Base-by-base conservation (phyloP, 2,888 invertebrate species). In the Acheta domesticus region DNA sequence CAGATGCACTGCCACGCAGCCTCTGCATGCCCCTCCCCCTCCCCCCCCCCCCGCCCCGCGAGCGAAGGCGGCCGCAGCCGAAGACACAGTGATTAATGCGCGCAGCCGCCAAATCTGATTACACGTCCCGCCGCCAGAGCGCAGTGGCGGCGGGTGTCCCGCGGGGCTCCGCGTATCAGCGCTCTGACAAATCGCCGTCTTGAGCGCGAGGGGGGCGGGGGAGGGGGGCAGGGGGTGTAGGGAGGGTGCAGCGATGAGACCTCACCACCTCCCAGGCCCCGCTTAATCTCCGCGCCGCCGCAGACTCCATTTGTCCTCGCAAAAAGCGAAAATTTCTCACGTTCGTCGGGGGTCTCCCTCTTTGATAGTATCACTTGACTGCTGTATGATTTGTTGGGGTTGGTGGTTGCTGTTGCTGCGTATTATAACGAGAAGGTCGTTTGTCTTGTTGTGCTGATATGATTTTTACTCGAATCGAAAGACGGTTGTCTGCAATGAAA, bases 1-100 rank as follows among this genome's bases (percentile, higher is more conserved):
- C 36, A 36, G 36, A 36, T 36, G 36, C 36, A 36, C 36, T 5
- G 36, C 5, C 8, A 1, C 8, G 36, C 36, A 36, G 36, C 36
- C 36, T 36, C 5, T 5, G 36, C 23, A 4, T 23, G 2, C 23
- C 23, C 23, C 23, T 2, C 23, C 23, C 23, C 23, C 23, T 0
- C 23, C 2, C 23, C 4, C 23, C 23, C 8, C 8, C 8, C 36
- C 8, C 5, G 8, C 5, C 8, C 8, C 36, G 36, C 36, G 8
- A 36, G 36, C 8, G 8, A 36, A 36, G 36, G 36, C 36, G 36
- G 36, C 36, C 62, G 16, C 16, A 19, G 62, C 62, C n/a, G 62
- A 62, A 19, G 62, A n/a, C 62, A 62, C 62, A 62, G 62, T 62
- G 62, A 62, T 62, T 62, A 62, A 62, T 62, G 62, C 62, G 62